Evolutionary conservation across 2,888 invertebrate genomes (phyloP), one percentile per base, ranked within the genome.

Genomic region (Dascillus cervinus): DNA sequence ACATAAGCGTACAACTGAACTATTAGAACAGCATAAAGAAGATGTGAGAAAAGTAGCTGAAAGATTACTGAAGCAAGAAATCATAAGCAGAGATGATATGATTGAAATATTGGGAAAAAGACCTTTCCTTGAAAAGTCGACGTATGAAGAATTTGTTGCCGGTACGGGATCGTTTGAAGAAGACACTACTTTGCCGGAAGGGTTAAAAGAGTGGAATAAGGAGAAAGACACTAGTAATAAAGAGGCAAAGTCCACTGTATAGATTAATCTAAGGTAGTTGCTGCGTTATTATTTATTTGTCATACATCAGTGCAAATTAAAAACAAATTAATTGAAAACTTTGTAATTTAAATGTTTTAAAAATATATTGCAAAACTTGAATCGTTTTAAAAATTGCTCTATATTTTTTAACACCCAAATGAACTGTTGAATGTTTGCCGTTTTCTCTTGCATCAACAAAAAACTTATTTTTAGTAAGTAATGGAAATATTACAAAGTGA

Each of bases 81-180:
- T 96, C 46, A 71, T 99, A 27, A 89, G 87, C 55, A 79, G 97
- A 40, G 91, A 95, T 25, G 98, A 98, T 58, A 94, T 99, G 94
- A 88, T 97, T 41, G 95, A 96, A 62, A 67, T 99, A 17, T 70
- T 98, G 25, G 98, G 98, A 1, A 74, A 79, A 13, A 71, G 98
- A 47, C 98, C 98, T 0, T 99, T 98, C 77, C 85, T 85, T 6
- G 98, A 99, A 65, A 97, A 97, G 69, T 94, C 96, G 8, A 97
- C 97, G 5, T 99, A 99, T 56, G 98, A 99, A 65, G 90, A 99
- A 59, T 98, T 99, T 65, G 98, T 99, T 0, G 96, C 94, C 66
- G 95, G 94, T 2, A 95, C 94, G 0, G 97, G 97, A 2, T 95
- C 96, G 1, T 79, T 97, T 52, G 98, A 98, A 44, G 98, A 99